A percentile compares a stretch with the other conserved stretches of the same genome.
These are phyloP conservation scores for Heterodera carotae DNA, from an alignment of 1,140 invertebrate genomes.

Conservation along the genomic window DNA sequence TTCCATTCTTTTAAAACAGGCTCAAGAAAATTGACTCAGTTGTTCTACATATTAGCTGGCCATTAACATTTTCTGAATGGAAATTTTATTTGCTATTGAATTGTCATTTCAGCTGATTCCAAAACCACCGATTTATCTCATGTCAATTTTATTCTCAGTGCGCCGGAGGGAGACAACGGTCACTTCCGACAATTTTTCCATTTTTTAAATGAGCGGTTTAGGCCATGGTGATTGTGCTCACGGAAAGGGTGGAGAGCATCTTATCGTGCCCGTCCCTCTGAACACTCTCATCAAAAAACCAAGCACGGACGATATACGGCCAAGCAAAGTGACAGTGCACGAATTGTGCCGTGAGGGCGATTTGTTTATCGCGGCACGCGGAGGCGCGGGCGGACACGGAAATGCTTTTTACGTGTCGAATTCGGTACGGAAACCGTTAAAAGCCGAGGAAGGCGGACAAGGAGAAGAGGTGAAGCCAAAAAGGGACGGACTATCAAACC, in stretches of 20 bases:
- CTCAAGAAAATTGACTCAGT: too few species aligned
- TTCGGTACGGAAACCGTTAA: constrained; percentile 78
- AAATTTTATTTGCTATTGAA: not conserved
- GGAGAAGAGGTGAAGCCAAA: constrained; percentile 74
- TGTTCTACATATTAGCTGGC: too few species aligned
- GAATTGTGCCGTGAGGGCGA: constrained; percentile 75
- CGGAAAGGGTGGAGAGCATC: constrained; percentile 75
- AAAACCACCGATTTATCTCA: constrained; percentile 47
- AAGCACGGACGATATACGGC: constrained; percentile 36
- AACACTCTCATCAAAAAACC: constrained; percentile 78
- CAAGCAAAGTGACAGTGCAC: constrained; percentile 69
- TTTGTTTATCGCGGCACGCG: constrained; percentile 88
- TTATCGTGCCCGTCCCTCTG: constrained; percentile 76
- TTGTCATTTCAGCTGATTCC: constrained; percentile 52
- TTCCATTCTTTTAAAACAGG: too few species aligned
- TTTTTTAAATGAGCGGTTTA: constrained; percentile 52
- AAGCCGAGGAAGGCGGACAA: constrained; percentile 82
- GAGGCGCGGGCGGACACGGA: constrained; percentile 90
- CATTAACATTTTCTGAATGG: not conserved
- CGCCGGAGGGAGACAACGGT: constrained; percentile 36
- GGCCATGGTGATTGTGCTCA: constrained; percentile 78
- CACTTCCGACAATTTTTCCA: constrained; percentile 3
- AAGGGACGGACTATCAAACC: constrained; percentile 67
- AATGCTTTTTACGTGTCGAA: constrained; percentile 87
- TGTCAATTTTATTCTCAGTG: constrained; percentile 24